phyloP scores from a whole-genome alignment of 37 sponge, comb jelly and placozoan genomes.

The Crambe crambe region DNA sequence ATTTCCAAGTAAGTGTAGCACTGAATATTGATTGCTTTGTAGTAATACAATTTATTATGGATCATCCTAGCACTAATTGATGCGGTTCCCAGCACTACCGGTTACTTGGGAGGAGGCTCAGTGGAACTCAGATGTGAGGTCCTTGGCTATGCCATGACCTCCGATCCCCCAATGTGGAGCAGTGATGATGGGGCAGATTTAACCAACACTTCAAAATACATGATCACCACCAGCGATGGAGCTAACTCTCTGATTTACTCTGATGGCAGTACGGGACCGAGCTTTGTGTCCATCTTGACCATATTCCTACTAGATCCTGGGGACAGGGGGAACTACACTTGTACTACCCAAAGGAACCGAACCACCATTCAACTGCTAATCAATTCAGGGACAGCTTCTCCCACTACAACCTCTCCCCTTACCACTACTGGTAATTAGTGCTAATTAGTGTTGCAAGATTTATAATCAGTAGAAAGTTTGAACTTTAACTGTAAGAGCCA shows the following conservation, averaged over 20 bases:
- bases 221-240: neutral
- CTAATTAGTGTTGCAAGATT: no score
- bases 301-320: neutral
- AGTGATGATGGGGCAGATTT: neutral
- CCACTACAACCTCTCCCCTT: neutral
- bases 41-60: neutral
- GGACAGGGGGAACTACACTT: conserved; percentile 37
- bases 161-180: neutral
- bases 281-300: conserved; percentile 13
- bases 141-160: conserved; percentile 1
- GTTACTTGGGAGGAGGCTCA: neutral
- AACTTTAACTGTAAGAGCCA: no score
- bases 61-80: neutral
- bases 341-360: neutral
- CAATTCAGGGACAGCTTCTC: neutral
- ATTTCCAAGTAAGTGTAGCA: neutral
- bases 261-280: neutral
- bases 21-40: neutral
- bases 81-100: neutral
- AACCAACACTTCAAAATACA: conserved; percentile 6
- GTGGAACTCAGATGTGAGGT: conserved; percentile 16
- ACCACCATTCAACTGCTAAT: neutral
- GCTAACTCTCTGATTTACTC: neutral
- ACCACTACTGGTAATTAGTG: neutral
- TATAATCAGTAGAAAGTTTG: no score